Conservation (phyloP, 1,140 invertebrate genomes). For the Tribolium madens region DNA sequence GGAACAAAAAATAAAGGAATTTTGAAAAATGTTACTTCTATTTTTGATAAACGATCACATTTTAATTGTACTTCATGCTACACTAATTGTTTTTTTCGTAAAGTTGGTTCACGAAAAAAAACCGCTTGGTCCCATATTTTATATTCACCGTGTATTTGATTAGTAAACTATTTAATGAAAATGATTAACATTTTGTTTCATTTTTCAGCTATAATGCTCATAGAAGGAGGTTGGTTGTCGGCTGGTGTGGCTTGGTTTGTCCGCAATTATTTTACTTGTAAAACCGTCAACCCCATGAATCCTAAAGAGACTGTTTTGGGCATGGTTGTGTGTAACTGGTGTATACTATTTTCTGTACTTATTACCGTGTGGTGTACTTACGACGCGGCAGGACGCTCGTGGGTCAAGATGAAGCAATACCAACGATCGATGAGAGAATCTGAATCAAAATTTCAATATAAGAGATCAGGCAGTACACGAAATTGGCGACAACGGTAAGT, state of each 20-base stretch:
- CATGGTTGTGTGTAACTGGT: conserved; percentile 85
- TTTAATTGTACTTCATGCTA: too few relatives aligned
- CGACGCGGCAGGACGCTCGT: conserved; percentile 88
- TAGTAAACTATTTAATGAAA: too few relatives aligned
- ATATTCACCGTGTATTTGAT: too few relatives aligned
- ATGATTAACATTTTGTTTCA: neutral
- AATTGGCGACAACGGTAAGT: conserved; percentile 89
- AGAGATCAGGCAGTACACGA: conserved; percentile 82
- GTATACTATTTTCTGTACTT: conserved; percentile 78
- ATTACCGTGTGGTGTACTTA: conserved; percentile 91
- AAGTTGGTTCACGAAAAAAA: too few relatives aligned
- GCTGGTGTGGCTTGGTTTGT: conserved; percentile 82
- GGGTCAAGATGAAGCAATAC: conserved; percentile 94
- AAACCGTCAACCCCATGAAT: conserved; percentile 67
- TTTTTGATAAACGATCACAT: too few relatives aligned
- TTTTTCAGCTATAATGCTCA: conserved; percentile 77
- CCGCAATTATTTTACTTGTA: conserved; percentile 77
- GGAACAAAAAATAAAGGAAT: too few relatives aligned
- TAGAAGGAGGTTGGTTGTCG: conserved; percentile 83
- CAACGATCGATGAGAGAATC: conserved; percentile 85
- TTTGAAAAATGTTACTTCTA: too few relatives aligned
- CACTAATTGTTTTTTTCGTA: too few relatives aligned
- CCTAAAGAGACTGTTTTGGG: conserved; percentile 84
- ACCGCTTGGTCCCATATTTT: too few relatives aligned
- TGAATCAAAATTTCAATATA: conserved; percentile 80